Conservation (phyloP, 35 echinoderm and acorn worm species). For the Nesometra sesokonis region DNA sequence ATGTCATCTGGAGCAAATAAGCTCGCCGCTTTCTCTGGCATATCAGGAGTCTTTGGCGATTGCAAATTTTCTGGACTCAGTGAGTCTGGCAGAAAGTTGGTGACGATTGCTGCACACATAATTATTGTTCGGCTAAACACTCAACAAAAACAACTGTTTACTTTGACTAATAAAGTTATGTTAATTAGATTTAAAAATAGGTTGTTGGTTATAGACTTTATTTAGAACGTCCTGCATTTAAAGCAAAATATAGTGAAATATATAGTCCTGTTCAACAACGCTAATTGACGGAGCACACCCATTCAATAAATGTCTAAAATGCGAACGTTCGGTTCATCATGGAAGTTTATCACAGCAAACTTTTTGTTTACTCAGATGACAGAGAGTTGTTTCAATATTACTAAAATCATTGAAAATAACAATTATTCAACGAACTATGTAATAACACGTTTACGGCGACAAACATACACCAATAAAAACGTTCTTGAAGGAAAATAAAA, state of each 20-base stretch:
- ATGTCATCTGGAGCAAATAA: constrained; percentile 73
- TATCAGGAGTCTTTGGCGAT: constrained; percentile 82
- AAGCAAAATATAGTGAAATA: not conserved
- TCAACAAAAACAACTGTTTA: not conserved
- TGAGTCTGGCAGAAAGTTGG: constrained; percentile 45
- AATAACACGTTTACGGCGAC: no score
- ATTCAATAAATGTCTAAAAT: not conserved
- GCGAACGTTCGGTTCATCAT: no score
- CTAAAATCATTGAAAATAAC: no score
- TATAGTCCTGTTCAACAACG: not conserved
- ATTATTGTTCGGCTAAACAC: not conserved
- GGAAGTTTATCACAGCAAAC: no score
- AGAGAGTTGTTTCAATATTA: no score
- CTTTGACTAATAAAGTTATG: not conserved
- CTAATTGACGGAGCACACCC: not conserved
- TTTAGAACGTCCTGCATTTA: not conserved
- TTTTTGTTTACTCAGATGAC: no score
- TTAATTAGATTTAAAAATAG: not conserved
- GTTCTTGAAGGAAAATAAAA: no score
- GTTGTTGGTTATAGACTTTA: not conserved
- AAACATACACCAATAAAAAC: no score
- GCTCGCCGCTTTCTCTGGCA: constrained; percentile 28
- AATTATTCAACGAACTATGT: no score
- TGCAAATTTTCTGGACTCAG: constrained; percentile 43
- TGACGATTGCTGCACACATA: constrained; percentile 96